These are phyloP conservation scores for Anguilla pacifica DNA, from an alignment of 2,797 vertebrate species.

Conservation along the genomic window DNA sequence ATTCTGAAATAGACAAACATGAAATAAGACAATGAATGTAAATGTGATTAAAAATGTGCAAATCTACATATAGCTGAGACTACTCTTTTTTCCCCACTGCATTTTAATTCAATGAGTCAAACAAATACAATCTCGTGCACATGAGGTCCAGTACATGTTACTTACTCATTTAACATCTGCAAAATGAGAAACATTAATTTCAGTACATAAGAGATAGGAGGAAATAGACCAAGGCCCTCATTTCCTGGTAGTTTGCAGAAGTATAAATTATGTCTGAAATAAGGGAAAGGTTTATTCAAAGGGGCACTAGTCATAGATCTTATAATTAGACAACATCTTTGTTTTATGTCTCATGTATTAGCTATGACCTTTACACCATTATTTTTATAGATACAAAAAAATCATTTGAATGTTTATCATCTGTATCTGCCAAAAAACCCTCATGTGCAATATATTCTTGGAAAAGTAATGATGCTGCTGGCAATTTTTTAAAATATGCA, in stretches of 20 bases:
- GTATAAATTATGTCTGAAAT: conserved; percentile 5
- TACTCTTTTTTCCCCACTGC: neutral
- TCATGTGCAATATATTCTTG: neutral
- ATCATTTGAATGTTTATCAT: neutral
- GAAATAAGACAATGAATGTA: neutral
- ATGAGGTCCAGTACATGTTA: neutral
- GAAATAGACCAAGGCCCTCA: neutral
- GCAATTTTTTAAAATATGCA: neutral
- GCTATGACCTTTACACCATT: neutral
- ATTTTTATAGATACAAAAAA: neutral
- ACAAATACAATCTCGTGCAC: neutral
- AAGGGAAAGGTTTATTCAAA: neutral
- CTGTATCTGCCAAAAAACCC: neutral
- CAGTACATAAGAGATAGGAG: neutral
- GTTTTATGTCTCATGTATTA: neutral
- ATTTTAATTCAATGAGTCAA: neutral
- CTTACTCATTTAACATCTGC: neutral
- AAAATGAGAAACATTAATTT: neutral
- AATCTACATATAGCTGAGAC: neutral
- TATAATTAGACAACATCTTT: conserved; percentile 5
- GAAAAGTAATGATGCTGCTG: neutral
- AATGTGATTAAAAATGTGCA: neutral
- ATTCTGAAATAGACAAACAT: neutral
- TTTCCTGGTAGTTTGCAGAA: neutral
- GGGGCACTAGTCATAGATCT: neutral